A percentile compares a stretch with the other conserved stretches of the same genome.
phyloP scores from a whole-genome alignment of 2,888 invertebrate species.

The Synanthedon formicaeformis region DNA sequence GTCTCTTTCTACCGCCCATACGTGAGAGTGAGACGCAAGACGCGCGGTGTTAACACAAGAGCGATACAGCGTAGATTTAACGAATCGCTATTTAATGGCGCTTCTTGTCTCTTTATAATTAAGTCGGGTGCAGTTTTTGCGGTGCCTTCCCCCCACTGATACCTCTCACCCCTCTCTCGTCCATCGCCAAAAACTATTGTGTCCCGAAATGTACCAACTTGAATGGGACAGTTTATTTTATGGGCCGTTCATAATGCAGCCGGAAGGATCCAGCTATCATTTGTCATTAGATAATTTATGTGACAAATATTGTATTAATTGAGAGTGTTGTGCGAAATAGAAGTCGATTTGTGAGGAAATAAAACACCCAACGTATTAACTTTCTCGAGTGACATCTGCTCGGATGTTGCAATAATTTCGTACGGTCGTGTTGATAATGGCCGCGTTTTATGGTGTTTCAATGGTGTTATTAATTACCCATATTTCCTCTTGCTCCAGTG shows the following conservation, averaged over 20 bases:
- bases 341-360: slow-evolving; percentile 38
- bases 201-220: slow-evolving; percentile 25
- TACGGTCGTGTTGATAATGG: neutral
- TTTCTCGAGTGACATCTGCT: slow-evolving; percentile 20
- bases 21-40: slow-evolving; percentile 29
- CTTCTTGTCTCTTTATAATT: slow-evolving; percentile 72
- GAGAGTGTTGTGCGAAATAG: slow-evolving; percentile 26
- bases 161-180: slow-evolving; percentile 18
- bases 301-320: slow-evolving; percentile 65
- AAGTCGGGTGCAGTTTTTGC: slow-evolving; percentile 70
- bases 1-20: slow-evolving; percentile 23
- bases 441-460: neutral
- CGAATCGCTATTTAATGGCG: slow-evolving; percentile 70
- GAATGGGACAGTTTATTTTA: slow-evolving; percentile 34
- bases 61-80: slow-evolving; percentile 54
- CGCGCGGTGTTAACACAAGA: slow-evolving; percentile 59
- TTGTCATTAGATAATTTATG: slow-evolving; percentile 48
- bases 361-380: slow-evolving; percentile 46
- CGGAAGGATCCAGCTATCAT: slow-evolving; percentile 36
- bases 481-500: neutral
- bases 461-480: neutral
- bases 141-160: slow-evolving; percentile 24
- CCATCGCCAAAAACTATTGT: slow-evolving; percentile 40
- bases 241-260: slow-evolving; percentile 16
- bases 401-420: slow-evolving; percentile 14